A percentile compares a stretch with the other conserved stretches of the same genome.
These are phyloP conservation scores for Leptarthrus brevirostris DNA, from an alignment of 2,888 invertebrate genomes.

Conservation along the genomic window DNA sequence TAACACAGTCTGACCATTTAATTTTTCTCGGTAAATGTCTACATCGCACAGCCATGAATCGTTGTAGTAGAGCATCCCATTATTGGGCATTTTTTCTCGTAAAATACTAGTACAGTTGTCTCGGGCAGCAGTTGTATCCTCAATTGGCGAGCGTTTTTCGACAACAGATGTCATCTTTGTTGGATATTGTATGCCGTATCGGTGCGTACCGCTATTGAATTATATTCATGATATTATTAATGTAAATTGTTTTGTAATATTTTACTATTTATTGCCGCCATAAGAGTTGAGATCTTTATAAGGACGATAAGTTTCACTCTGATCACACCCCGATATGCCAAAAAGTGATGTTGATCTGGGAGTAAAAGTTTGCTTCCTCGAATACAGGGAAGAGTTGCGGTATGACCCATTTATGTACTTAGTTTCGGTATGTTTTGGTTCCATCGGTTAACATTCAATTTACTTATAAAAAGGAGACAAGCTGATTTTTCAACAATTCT, in stretches of 20 bases:
- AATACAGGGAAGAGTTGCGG: slow-evolving; percentile 13
- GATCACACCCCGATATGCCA: slow-evolving; percentile 30
- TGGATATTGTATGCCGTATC: background rate
- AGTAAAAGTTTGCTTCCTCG: background rate
- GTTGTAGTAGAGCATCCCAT: background rate
- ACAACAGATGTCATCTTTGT: slow-evolving; percentile 30
- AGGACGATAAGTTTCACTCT: slow-evolving; percentile 16
- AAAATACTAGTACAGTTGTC: slow-evolving; percentile 1
- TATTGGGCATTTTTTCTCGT: slow-evolving; percentile 35
- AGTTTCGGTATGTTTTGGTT: slow-evolving; percentile 16
- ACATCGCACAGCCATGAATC: slow-evolving; percentile 23
- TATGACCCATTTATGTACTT: slow-evolving; percentile 12
- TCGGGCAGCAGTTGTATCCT: background rate
- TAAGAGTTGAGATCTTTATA: slow-evolving; percentile 13
- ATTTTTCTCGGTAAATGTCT: slow-evolving; percentile 22
- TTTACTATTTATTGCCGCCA: slow-evolving; percentile 17
- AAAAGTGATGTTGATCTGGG: slow-evolving; percentile 29
- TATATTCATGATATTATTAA: background rate
- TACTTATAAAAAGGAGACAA: slow-evolving; percentile 8
- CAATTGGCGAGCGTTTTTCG: background rate
- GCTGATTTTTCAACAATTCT: background rate
- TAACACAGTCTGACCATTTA: background rate
- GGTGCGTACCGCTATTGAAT: background rate
- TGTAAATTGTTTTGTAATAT: background rate
- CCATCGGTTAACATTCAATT: slow-evolving; percentile 1